Percentiles rank a stretch among this genome's conserved stretches.
phyloP scores from a whole-genome alignment of 2,113 vertebrate species.

The Mastomys coucha region DNA sequence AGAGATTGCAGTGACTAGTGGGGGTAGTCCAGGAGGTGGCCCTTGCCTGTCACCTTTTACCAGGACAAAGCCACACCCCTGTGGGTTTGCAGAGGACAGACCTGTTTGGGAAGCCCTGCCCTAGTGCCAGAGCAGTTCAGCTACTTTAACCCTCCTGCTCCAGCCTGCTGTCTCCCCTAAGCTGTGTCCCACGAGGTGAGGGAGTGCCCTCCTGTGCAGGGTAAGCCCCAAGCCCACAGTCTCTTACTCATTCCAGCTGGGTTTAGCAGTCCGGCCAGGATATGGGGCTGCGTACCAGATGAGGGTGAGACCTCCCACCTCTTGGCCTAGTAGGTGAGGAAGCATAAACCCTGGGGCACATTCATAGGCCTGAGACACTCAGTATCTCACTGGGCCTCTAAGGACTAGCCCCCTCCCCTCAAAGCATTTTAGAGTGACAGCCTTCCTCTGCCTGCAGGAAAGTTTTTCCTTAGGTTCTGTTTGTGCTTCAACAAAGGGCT shows the following conservation, averaged over 20 bases:
- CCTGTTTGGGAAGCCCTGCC: conserved; percentile 55
- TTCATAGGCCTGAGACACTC: conserved; percentile 20
- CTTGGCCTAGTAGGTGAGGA: background rate
- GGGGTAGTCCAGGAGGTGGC: background rate
- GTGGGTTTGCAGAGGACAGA: background rate
- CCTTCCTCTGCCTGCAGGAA: conserved; percentile 58
- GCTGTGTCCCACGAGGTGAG: conserved; percentile 43
- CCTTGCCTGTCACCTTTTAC: background rate
- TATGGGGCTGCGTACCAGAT: background rate
- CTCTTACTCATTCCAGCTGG: conserved; percentile 63
- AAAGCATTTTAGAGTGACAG: conserved; percentile 54
- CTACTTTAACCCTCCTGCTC: background rate
- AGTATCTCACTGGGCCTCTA: conserved; percentile 46
- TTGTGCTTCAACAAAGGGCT: conserved; percentile 82
- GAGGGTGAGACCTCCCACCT: background rate
- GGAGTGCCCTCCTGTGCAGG: conserved; percentile 55
- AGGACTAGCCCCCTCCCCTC: conserved; percentile 17
- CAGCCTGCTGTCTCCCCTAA: conserved; percentile 12
- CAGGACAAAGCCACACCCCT: background rate
- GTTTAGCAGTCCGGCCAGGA: conserved; percentile 23
- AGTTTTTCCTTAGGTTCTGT: conserved; percentile 65
- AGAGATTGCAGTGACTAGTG: background rate
- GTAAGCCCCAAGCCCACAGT: conserved; percentile 1
- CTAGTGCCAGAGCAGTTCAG: background rate
- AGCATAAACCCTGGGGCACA: background rate